Evolutionary conservation across 2,888 invertebrate genomes (phyloP).

Genomic region (Drosophila suboccidentalis): DNA sequence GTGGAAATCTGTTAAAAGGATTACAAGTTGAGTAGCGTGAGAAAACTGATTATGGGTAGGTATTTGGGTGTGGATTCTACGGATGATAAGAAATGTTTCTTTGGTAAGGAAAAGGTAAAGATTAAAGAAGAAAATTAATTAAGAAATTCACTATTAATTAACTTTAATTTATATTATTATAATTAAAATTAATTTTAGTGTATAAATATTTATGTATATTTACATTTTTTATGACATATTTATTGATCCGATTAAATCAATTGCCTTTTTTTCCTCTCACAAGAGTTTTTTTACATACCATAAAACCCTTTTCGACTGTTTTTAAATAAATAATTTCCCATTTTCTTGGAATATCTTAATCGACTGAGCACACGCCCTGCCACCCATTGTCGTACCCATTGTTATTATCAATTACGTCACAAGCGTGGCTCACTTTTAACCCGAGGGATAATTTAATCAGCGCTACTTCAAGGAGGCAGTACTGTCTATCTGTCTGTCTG

Average conservation of each 20-base stretch:
- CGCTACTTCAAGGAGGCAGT: slow-evolving; percentile 68
- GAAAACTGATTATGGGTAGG: slow-evolving; percentile 36
- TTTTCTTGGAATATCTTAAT: slow-evolving; percentile 42
- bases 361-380: slow-evolving; percentile 34
- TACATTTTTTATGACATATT: no score
- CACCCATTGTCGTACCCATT: slow-evolving; percentile 15
- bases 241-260: no score
- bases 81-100: not conserved
- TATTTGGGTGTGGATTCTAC: not conserved
- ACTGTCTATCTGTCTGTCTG: slow-evolving; percentile 29
- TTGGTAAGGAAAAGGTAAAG: fast-evolving
- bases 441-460: slow-evolving; percentile 73
- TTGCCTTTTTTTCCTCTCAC: no score
- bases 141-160: not conserved
- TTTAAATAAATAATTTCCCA: not conserved
- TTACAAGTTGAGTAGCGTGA: slow-evolving; percentile 52
- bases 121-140: not conserved
- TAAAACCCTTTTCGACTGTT: no score
- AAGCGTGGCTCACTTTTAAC: slow-evolving; percentile 68
- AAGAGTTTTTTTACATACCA: no score
- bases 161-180: not conserved
- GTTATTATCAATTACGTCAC: slow-evolving; percentile 62
- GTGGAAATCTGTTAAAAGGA: slow-evolving; percentile 65
- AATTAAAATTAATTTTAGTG: no score
- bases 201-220: no score